phyloP scores from a whole-genome alignment of 2,113 vertebrate genomes.

The Podarcis muralis region DNA sequence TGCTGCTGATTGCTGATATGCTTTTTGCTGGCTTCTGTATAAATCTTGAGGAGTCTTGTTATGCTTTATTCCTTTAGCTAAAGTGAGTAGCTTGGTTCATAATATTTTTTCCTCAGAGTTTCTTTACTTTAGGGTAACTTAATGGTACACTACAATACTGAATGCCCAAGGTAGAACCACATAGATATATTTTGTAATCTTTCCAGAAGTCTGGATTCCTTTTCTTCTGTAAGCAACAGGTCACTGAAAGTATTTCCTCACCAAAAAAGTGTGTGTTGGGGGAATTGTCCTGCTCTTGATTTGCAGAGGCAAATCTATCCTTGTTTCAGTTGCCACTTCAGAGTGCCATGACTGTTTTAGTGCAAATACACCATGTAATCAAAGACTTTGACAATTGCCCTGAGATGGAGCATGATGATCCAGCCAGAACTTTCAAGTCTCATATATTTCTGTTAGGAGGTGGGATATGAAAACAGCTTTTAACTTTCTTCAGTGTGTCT shows the following conservation, averaged over 20 bases:
- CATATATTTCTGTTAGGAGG: no score
- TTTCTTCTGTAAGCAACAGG: background rate
- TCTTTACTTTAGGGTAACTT: background rate
- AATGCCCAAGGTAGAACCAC: background rate
- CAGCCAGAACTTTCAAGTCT: background rate
- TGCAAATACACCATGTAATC: background rate
- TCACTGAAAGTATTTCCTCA: background rate
- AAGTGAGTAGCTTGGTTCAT: background rate
- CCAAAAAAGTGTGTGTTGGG: background rate
- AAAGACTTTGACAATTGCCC: background rate
- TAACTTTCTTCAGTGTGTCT: background rate
- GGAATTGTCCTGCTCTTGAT: background rate
- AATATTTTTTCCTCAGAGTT: background rate
- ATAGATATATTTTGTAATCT: background rate
- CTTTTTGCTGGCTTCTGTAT: background rate
- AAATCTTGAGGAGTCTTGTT: background rate
- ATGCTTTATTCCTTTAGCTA: background rate
- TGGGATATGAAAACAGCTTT: background rate
- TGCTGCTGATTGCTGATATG: background rate
- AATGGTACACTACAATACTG: background rate
- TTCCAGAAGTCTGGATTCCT: background rate
- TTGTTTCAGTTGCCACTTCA: background rate
- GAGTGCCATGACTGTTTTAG: background rate
- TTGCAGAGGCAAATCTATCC: background rate
- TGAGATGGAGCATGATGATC: background rate